Base-by-base conservation (phyloP, 2,113 vertebrate genomes). In the Cochlearius cochlearius region DNA sequence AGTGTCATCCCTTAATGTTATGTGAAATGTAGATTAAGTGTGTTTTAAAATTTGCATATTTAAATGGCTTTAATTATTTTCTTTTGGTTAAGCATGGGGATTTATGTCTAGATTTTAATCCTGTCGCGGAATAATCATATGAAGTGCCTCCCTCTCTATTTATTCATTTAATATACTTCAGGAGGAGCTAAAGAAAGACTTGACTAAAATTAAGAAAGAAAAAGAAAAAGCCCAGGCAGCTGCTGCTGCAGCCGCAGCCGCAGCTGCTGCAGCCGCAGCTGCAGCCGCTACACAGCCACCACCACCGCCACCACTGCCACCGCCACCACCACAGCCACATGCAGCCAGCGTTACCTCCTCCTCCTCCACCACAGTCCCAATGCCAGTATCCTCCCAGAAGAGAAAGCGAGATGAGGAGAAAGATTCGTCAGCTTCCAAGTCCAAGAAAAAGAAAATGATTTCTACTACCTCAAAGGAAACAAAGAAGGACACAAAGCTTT, bases 391-490 rank as follows among this genome's bases (percentile, higher is more conserved):
- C 86, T 98, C 98, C 83, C 99, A 99, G 89, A 99, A 99, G 96
- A 99, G 99, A 69, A 99, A 99, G 97, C 97, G 99, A 52, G 99
- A 99, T 8, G 99, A 99, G 56, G 99, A 99, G 92, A 98, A 97
- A 52, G 99, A 98, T 43, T 96, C 98, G 11, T 97, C 97, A 10
- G 98, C 97, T 41, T 98, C 97, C 12, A 99, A 99, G 98, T 99
- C 98, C 98, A 99, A 99, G 98, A 99, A 99, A 96, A 99, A 99
- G 98, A 99, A 99, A 98, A 99, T 99, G 98, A 99, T 99, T 90
- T 99, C 99, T 96, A 99, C 99, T 99, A 99, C 99, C 98, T 99
- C 99, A 98, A 99, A 99, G 98, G 99, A 99, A 97, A 98, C 98
- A 76, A 99, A 99, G 98, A 99, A 99, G 98, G 99, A 99, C 98